Evolutionary conservation across 2,888 invertebrate genomes (phyloP).

Genomic region (Metalampra italica): DNA sequence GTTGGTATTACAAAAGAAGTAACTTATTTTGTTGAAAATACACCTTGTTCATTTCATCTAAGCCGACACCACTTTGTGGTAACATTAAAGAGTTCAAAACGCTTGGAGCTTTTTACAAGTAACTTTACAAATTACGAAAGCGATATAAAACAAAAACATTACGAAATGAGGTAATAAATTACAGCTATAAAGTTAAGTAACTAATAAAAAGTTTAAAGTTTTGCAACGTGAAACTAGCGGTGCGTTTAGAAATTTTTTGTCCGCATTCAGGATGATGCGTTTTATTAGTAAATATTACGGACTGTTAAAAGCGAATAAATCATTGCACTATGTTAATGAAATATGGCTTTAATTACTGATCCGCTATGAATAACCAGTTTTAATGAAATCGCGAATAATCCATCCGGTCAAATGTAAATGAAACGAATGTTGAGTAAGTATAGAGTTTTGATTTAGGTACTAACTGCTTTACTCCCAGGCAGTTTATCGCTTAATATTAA

Average conservation of each 20-base stretch:
- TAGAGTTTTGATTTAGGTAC: no score
- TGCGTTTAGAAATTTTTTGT: background rate
- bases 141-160: background rate
- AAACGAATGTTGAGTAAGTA: background rate
- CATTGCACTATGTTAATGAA: background rate
- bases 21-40: no score
- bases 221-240: background rate
- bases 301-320: background rate
- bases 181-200: conserved; percentile 1
- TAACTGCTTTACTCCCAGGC: no score
- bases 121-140: background rate
- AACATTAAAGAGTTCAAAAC: no score
- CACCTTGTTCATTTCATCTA: no score
- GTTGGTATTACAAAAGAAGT: no score
- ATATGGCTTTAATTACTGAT: conserved; percentile 2
- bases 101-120: background rate
- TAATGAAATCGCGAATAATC: background rate
- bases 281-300: background rate
- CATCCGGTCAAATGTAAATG: background rate
- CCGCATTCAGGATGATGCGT: background rate
- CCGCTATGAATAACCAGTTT: background rate
- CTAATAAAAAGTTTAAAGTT: background rate
- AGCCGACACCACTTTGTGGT: no score
- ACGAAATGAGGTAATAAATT: conserved; percentile 3
- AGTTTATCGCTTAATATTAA: no score